These are phyloP conservation scores for Bradysia coprophila DNA, from an alignment of 1,140 invertebrate genomes.

Conservation along the genomic window DNA sequence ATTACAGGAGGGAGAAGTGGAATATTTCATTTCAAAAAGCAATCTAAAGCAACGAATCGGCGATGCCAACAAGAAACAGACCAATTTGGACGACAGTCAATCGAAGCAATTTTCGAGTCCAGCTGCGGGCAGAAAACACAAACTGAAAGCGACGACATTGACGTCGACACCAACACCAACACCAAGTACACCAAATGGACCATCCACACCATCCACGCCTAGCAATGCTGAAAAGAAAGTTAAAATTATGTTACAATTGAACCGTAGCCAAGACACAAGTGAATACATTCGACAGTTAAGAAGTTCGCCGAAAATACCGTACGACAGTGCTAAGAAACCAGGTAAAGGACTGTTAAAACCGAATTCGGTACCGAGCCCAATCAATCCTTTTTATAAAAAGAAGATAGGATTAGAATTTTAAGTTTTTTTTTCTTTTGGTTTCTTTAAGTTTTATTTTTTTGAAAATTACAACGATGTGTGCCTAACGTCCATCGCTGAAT, in stretches of 20 bases:
- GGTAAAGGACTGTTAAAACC: constrained; percentile 46
- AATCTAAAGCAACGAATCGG: constrained; percentile 9
- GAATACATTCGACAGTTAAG: constrained; percentile 49
- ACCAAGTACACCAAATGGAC: too few relatives aligned
- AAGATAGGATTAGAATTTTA: constrained; percentile 18
- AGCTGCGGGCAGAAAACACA: neutral
- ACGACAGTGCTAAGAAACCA: constrained; percentile 45
- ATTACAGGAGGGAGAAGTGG: constrained; percentile 21
- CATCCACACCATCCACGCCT: neutral
- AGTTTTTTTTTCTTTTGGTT: too few relatives aligned
- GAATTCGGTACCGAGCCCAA: constrained; percentile 41
- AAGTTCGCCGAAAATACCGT: constrained; percentile 51
- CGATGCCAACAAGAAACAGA: neutral
- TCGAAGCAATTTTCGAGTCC: neutral
- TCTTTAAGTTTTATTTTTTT: too few relatives aligned
- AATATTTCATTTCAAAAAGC: constrained; percentile 23
- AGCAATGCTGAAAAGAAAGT: constrained; percentile 23
- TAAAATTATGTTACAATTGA: constrained; percentile 43
- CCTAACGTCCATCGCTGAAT: too few relatives aligned
- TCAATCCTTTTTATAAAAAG: constrained; percentile 53
- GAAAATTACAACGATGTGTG: too few relatives aligned
- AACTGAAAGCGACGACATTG: neutral
- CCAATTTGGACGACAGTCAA: neutral
- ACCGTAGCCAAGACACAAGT: constrained; percentile 40
- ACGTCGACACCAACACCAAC: neutral